Conservation (phyloP, 2,888 invertebrate species). For the Eumerus sabulonum region DNA sequence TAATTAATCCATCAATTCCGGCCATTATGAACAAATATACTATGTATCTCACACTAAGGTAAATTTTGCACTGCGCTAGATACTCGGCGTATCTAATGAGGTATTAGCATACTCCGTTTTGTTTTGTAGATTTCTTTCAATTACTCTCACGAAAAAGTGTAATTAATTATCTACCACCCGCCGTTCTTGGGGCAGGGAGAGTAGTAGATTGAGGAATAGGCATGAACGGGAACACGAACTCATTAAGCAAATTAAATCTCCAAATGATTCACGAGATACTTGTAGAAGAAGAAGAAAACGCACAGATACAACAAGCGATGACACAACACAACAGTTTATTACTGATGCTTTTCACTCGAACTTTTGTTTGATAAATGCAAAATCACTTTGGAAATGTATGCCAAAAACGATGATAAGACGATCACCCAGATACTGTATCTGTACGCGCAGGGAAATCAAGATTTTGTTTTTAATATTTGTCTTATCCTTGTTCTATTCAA, state of each 20-base stretch:
- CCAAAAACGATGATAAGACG: neutral
- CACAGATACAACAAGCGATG: conserved; percentile 26
- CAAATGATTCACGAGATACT: conserved; percentile 53
- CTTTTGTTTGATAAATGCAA: neutral
- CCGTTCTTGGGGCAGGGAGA: neutral
- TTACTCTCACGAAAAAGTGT: conserved; percentile 35
- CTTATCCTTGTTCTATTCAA: conserved; percentile 29
- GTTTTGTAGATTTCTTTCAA: conserved; percentile 25
- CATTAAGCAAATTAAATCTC: conserved; percentile 62
- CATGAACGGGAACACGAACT: conserved; percentile 64
- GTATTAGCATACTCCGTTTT: conserved; percentile 48
- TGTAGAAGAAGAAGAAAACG: no score
- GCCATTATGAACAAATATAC: no score
- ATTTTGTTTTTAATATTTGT: conserved; percentile 4
- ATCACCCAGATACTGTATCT: conserved; percentile 16
- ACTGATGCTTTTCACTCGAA: neutral
- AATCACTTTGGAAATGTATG: no score
- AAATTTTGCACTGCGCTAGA: no score
- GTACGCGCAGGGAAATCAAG: neutral
- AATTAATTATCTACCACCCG: neutral
- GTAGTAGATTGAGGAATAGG: conserved; percentile 49
- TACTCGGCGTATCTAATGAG: conserved; percentile 37
- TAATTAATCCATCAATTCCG: conserved; percentile 70
- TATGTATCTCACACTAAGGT: no score
- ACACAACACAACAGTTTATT: conserved; percentile 29